A percentile compares a stretch with the other conserved stretches of the same genome.
These are phyloP conservation scores for Tupaia tana DNA, from an alignment of 2,113 vertebrate species.

Conservation along the genomic window DNA sequence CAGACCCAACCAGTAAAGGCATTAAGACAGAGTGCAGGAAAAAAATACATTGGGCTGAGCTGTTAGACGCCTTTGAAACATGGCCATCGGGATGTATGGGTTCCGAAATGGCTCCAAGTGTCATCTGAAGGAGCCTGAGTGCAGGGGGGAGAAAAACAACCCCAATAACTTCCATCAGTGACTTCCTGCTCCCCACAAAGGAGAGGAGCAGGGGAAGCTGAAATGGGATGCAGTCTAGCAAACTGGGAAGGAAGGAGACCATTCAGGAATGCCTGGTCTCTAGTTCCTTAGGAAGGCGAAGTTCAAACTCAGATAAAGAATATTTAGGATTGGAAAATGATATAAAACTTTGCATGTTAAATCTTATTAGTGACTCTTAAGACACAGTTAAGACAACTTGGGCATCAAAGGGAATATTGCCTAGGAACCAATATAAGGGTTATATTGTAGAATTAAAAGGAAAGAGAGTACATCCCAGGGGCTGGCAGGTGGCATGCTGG, in stretches of 20 bases:
- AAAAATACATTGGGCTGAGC: neutral
- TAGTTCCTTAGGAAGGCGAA: slow-evolving; percentile 60
- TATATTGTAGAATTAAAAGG: neutral
- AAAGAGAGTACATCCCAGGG: too few relatives aligned
- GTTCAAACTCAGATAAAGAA: neutral
- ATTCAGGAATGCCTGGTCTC: neutral
- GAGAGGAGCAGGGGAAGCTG: neutral
- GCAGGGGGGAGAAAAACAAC: neutral
- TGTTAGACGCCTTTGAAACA: neutral
- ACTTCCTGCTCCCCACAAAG: neutral
- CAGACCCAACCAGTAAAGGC: neutral
- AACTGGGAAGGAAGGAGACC: neutral
- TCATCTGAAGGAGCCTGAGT: neutral
- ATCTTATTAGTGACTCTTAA: slow-evolving; percentile 46
- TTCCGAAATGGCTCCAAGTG: neutral
- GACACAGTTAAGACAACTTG: slow-evolving; percentile 5
- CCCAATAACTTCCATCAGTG: neutral
- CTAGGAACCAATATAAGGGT: slow-evolving; percentile 7
- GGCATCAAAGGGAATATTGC: slow-evolving; percentile 18
- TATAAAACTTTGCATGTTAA: slow-evolving; percentile 28
- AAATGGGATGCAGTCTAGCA: neutral
- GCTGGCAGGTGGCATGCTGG: too few relatives aligned
- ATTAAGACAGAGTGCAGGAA: neutral
- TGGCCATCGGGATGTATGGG: neutral
- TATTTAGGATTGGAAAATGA: slow-evolving; percentile 49